Evolutionary conservation across 1,140 invertebrate species (phyloP).

Genomic region (Ceratina australensis): DNA sequence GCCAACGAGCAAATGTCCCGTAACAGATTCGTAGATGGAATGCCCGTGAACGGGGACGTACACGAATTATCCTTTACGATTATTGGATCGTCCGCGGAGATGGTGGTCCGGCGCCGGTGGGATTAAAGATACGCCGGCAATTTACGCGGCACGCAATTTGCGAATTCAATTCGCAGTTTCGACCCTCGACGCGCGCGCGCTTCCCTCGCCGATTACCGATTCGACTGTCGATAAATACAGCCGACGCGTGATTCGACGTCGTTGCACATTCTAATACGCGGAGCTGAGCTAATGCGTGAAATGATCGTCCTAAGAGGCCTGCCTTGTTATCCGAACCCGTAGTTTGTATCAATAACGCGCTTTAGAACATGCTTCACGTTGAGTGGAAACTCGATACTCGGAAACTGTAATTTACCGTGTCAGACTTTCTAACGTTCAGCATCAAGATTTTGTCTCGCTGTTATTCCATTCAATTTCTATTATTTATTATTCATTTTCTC

Average conservation of each 20-base stretch:
- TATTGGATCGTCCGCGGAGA: constrained; percentile 44
- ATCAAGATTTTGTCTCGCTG: not conserved
- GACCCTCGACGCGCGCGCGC: not conserved
- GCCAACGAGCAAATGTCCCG: constrained; percentile 59
- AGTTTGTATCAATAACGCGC: not conserved
- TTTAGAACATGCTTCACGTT: not conserved
- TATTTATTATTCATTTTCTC: too few relatives aligned
- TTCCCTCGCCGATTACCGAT: not conserved
- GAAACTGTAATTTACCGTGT: not conserved
- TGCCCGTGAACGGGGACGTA: constrained; percentile 40
- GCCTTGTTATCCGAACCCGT: constrained; percentile 1
- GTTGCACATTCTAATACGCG: not conserved
- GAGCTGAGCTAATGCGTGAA: not conserved
- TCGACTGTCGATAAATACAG: constrained; percentile 27
- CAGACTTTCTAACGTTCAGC: not conserved
- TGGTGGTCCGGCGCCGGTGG: constrained; percentile 2
- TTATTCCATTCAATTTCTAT: constrained; percentile 7
- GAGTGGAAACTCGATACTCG: not conserved
- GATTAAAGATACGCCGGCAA: constrained; percentile 53
- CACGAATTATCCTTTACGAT: constrained; percentile 60
- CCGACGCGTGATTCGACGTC: not conserved
- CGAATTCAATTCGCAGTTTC: constrained; percentile 51
- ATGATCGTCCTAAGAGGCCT: not conserved
- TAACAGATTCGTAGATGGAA: constrained; percentile 56
- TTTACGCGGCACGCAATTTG: constrained; percentile 53